phyloP scores from a whole-genome alignment of 1,140 invertebrate genomes.

The Mamestra configurata region DNA sequence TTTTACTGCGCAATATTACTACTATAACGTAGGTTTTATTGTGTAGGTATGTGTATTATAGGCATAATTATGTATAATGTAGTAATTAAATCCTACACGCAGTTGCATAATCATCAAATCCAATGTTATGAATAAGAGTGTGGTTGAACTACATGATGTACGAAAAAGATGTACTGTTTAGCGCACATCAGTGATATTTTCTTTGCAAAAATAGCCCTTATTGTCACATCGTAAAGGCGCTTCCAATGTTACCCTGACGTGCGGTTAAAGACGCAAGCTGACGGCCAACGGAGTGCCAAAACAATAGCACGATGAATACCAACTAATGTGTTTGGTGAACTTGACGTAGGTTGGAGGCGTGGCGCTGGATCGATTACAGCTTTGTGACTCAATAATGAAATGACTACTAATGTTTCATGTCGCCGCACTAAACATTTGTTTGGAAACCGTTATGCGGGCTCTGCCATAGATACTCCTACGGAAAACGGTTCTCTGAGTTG shows the following conservation, averaged over 20 bases:
- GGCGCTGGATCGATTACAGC: neutral
- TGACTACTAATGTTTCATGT: neutral
- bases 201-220: no score
- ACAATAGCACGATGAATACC: neutral
- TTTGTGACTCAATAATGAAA: neutral
- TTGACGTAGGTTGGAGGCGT: neutral
- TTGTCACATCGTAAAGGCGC: no score
- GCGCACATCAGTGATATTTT: no score
- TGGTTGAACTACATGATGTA: neutral
- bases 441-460: slow-evolving; percentile 12
- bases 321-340: neutral
- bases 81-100: neutral
- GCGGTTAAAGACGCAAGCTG: neutral
- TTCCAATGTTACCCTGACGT: no score
- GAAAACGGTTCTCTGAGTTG: neutral
- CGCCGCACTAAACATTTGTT: neutral
- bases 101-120: neutral
- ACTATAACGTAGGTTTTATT: no score
- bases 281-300: neutral
- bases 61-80: no score
- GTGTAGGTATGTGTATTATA: no score
- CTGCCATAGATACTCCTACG: neutral
- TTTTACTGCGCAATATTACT: no score
- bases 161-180: neutral
- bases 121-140: neutral